phyloP scores from a whole-genome alignment of 2,113 vertebrate species.

The Melanotaenia duboulayi region DNA sequence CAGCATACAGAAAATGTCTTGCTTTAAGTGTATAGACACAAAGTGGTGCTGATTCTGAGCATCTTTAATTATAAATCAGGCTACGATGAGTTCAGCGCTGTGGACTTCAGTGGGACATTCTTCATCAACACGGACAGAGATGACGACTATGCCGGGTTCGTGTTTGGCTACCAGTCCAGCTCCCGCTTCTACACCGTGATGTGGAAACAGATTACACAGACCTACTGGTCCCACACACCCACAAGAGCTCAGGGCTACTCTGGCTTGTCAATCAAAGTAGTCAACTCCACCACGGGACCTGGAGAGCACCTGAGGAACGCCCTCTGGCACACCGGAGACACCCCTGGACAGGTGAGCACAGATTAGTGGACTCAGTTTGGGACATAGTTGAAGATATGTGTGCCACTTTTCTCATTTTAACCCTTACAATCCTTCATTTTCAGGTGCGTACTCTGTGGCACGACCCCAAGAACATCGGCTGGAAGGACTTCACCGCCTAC shows the following conservation, averaged over 20 bases:
- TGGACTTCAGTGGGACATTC: conserved; percentile 99
- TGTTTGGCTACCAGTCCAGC: conserved; percentile 98
- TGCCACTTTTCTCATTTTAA: conserved; percentile 10
- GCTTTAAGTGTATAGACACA: background rate
- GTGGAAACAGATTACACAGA: conserved; percentile 99
- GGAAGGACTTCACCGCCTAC: conserved; percentile 99
- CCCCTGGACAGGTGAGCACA: conserved; percentile 89
- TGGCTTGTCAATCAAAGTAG: conserved; percentile 96
- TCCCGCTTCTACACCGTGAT: conserved; percentile 98
- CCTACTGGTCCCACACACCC: conserved; percentile 94
- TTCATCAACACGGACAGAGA: conserved; percentile 98
- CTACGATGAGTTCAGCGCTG: conserved; percentile 96
- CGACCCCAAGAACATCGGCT: conserved; percentile 96
- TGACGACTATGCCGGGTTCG: conserved; percentile 97
- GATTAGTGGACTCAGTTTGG: background rate
- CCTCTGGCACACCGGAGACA: conserved; percentile 98
- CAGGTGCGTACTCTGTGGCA: conserved; percentile 98
- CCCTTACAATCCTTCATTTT: conserved; percentile 19
- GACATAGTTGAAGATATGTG: background rate
- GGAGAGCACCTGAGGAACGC: conserved; percentile 98
- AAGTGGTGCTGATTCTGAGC: background rate
- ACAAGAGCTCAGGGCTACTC: conserved; percentile 97
- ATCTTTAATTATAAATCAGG: conserved; percentile 77
- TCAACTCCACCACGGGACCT: conserved; percentile 98
- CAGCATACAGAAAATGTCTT: background rate